A percentile compares a stretch with the other conserved stretches of the same genome.
Evolutionary conservation across 2,888 invertebrate genomes (phyloP).

Genomic region (Geophilus truncorum): DNA sequence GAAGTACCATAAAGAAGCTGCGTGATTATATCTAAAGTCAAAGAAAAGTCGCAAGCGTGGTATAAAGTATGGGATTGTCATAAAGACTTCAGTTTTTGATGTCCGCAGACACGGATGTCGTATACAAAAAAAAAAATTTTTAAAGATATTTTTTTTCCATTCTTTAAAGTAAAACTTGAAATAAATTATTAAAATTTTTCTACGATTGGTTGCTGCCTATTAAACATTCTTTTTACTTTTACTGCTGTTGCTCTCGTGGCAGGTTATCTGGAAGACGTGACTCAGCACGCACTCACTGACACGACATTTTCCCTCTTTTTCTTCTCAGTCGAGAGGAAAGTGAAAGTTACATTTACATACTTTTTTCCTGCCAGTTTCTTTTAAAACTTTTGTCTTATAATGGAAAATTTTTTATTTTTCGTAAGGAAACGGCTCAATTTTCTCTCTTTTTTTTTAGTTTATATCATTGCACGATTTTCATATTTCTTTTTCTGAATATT

Average conservation of each 20-base stretch:
- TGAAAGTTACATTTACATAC: background rate
- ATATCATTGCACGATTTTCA: too few species aligned
- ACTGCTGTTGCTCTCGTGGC: background rate
- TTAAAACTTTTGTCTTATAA: too few species aligned
- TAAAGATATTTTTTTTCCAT: too few species aligned
- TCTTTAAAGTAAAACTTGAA: too few species aligned
- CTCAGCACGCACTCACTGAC: background rate
- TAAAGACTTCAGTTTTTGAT: background rate
- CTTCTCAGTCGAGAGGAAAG: background rate
- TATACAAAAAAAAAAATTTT: background rate
- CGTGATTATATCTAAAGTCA: constrained; percentile 21
- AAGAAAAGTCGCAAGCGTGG: background rate
- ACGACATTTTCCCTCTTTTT: background rate
- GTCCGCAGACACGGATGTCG: background rate
- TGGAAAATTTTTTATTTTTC: too few species aligned
- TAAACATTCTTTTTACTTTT: too few species aligned
- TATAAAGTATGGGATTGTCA: background rate
- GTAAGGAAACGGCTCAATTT: too few species aligned
- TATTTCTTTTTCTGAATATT: too few species aligned
- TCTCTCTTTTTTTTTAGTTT: too few species aligned
- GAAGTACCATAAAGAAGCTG: background rate
- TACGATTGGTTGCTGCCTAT: too few species aligned
- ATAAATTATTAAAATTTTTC: too few species aligned
- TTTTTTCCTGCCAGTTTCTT: background rate
- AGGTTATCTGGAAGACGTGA: background rate